Conservation (phyloP, 2,888 invertebrate genomes). For the Lepas anatifera region DNA sequence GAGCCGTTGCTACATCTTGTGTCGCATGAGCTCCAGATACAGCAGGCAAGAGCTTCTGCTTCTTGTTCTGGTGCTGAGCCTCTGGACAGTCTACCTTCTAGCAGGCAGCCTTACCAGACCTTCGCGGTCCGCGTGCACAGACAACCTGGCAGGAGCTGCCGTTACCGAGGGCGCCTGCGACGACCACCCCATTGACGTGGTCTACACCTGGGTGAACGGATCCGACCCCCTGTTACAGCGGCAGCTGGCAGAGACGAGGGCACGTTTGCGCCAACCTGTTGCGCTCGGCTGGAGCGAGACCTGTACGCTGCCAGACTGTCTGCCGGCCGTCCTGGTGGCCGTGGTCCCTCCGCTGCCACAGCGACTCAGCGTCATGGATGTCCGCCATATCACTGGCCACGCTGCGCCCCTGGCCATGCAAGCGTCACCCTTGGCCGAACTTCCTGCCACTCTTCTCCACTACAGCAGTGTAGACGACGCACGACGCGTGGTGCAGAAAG, state of each 20-base stretch:
- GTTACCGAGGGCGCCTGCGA: not conserved
- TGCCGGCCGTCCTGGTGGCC: not conserved
- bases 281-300: constrained; percentile 27
- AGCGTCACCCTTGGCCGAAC: not conserved
- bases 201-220: constrained; percentile 78
- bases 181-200: constrained; percentile 52
- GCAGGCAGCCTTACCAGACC: too few relatives aligned
- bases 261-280: too few relatives aligned
- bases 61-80: too few relatives aligned
- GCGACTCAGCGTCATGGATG: not conserved
- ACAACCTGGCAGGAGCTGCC: not conserved
- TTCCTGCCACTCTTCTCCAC: not conserved
- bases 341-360: not conserved
- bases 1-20: too few relatives aligned
- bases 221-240: constrained; percentile 49
- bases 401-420: not conserved
- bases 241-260: too few relatives aligned
- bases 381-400: not conserved
- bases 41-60: too few relatives aligned
- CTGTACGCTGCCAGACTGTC: constrained; percentile 32
- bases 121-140: too few relatives aligned
- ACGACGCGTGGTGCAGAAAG: not conserved
- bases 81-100: too few relatives aligned
- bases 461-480: not conserved
- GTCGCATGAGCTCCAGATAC: too few relatives aligned